phyloP scores from a whole-genome alignment of 2,113 vertebrate genomes.

The Sturnira hondurensis region DNA sequence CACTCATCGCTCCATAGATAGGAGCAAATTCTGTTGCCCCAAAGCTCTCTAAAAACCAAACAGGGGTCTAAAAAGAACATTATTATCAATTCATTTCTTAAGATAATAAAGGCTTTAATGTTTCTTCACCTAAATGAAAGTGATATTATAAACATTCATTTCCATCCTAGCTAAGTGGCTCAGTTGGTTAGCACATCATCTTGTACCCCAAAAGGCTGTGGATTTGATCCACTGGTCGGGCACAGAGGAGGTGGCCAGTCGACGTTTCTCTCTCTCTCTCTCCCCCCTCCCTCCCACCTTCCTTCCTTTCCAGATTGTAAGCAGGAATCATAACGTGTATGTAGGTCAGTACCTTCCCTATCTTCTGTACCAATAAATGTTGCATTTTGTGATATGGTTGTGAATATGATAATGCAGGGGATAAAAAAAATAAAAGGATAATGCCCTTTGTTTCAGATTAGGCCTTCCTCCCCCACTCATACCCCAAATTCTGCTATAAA shows the following conservation, averaged over 20 bases:
- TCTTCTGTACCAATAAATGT: not conserved
- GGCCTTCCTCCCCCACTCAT: not conserved
- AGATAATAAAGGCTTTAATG: not conserved
- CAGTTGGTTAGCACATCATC: not conserved
- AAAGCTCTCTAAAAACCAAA: not conserved
- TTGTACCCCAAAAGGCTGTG: too few species aligned
- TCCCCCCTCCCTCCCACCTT: too few species aligned
- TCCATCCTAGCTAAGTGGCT: not conserved
- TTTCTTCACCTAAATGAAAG: not conserved
- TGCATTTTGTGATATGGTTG: not conserved
- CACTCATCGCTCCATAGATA: not conserved
- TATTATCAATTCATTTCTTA: not conserved
- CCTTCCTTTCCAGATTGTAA: not conserved
- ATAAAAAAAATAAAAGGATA: not conserved
- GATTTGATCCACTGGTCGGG: not conserved
- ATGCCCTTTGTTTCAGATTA: not conserved
- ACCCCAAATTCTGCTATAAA: not conserved
- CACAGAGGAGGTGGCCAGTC: not conserved
- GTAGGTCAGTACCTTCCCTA: not conserved
- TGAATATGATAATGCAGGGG: not conserved
- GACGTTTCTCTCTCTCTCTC: not conserved
- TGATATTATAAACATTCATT: not conserved
- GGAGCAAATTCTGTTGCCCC: not conserved
- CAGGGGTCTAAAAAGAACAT: not conserved
- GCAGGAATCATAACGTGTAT: not conserved